Evolutionary conservation across 2,888 invertebrate species (phyloP), one percentile per base, ranked within the genome.

Genomic region (Apotomis turbidana): DNA sequence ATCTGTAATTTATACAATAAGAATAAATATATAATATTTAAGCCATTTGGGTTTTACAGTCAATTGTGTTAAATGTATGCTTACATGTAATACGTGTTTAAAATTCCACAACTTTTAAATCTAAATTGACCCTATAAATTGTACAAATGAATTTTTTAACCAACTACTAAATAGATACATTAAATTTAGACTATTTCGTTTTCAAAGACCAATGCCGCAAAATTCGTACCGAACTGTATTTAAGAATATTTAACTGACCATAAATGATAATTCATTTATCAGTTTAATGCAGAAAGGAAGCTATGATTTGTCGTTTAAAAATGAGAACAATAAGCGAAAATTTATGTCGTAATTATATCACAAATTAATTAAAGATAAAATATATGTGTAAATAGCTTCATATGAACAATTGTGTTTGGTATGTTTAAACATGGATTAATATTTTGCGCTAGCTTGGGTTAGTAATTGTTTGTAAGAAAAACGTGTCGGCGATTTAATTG

Each of bases 341-440:
- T 59, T 63, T 51, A 58, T 68, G 62, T 68, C 63, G 62, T 68
- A 44, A 36, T 68, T 68, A 68, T 46, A 61, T 12, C 12, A 63
- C 13, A 44, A 52, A 73, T 66, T 70, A 55, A 66, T 66, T 55
- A 52, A 55, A 49, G 54, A 64, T 59, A 73, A 60, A 51, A 10
- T 41, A 46, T 54, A 49, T 68, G 46, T 73, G 69, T 73, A 73
- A 64, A 73, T 73, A 73, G 68, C 38, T 63, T 62, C 12, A 41
- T 58, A 54, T 9, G 13, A 57, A 27, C 1, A 27, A 46, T 58
- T 63, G 13, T 61, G 12, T 13, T 66, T 49, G 38, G 12, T 38
- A 63, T 44, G 15, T 44, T 52, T 71, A 61, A 41, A 49, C 6
- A 44, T 62, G 12, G 38, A 62, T 51, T 57, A 57, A 51, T 63